Conservation (phyloP, 2,888 invertebrate genomes). For the Drosophila mayaguana region DNA sequence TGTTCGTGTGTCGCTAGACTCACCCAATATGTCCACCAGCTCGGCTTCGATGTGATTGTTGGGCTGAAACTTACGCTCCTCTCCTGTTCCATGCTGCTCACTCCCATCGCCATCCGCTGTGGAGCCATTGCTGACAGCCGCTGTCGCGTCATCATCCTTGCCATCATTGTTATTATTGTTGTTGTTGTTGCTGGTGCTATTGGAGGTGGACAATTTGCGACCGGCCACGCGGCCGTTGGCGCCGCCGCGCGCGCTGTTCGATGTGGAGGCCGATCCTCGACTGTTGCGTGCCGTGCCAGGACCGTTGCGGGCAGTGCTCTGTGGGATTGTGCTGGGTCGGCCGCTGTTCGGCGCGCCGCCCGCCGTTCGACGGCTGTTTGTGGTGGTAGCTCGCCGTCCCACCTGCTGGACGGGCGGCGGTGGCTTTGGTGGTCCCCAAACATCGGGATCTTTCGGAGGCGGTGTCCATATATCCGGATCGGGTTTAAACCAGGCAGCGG, state of each 20-base stretch:
- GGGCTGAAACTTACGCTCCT: constrained; percentile 94
- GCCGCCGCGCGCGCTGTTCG: constrained; percentile 51
- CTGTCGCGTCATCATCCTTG: constrained; percentile 88
- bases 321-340: constrained; percentile 81
- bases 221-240: constrained; percentile 61
- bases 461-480: constrained; percentile 94
- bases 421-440: constrained; percentile 94
- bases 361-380: constrained; percentile 67
- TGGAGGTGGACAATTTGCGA: constrained; percentile 65
- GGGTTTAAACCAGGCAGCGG: constrained; percentile 87
- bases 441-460: constrained; percentile 90
- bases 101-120: constrained; percentile 85
- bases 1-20: constrained; percentile 18
- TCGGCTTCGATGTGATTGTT: constrained; percentile 93
- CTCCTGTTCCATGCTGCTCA: constrained; percentile 88
- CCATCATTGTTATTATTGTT: constrained; percentile 63
- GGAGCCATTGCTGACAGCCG: constrained; percentile 84
- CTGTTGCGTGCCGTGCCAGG: constrained; percentile 52
- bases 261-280: constrained; percentile 57
- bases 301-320: constrained; percentile 71
- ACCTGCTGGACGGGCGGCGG: constrained; percentile 85
- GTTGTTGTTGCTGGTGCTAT: constrained; percentile 40
- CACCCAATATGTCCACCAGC: constrained; percentile 95
- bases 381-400: constrained; percentile 75
- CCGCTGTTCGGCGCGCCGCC: constrained; percentile 26